Evolutionary conservation across 2,113 vertebrate species (phyloP).

Genomic region (Larimichthys crocea): DNA sequence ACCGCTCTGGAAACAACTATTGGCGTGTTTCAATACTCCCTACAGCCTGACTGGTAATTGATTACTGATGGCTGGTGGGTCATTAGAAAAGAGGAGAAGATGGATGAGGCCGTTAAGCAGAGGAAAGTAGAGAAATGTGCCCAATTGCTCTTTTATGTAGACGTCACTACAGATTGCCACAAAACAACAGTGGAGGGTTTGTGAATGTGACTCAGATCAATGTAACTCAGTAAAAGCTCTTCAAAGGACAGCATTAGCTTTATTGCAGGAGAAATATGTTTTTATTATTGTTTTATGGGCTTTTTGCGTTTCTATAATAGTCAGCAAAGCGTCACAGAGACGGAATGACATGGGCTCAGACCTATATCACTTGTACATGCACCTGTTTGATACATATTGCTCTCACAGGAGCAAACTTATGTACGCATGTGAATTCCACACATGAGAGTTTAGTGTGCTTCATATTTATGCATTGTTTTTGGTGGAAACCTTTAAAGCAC

Average conservation of each 20-base stretch:
- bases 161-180: constrained; percentile 23
- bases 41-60: constrained; percentile 51
- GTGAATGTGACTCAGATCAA: constrained; percentile 51
- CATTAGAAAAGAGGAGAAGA: constrained; percentile 51
- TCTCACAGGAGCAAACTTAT: constrained; percentile 50
- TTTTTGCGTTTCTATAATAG: constrained; percentile 14
- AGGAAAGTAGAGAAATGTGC: constrained; percentile 49
- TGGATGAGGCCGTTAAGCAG: constrained; percentile 50
- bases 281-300: constrained; percentile 30
- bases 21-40: constrained; percentile 38
- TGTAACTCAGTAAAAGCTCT: constrained; percentile 38
- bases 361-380: constrained; percentile 26
- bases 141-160: constrained; percentile 48
- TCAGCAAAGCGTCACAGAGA: constrained; percentile 9
- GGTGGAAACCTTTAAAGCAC: not conserved
- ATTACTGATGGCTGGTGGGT: constrained; percentile 59
- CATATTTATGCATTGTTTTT: constrained; percentile 1
- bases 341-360: not conserved
- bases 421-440: not conserved
- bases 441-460: not conserved
- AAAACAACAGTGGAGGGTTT: constrained; percentile 27
- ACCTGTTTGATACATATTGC: constrained; percentile 39
- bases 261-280: constrained; percentile 30
- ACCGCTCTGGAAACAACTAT: constrained; percentile 26
- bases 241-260: constrained; percentile 23